These are phyloP conservation scores for Hormaphis cornu DNA, from an alignment of 1,140 invertebrate species.

Conservation along the genomic window DNA sequence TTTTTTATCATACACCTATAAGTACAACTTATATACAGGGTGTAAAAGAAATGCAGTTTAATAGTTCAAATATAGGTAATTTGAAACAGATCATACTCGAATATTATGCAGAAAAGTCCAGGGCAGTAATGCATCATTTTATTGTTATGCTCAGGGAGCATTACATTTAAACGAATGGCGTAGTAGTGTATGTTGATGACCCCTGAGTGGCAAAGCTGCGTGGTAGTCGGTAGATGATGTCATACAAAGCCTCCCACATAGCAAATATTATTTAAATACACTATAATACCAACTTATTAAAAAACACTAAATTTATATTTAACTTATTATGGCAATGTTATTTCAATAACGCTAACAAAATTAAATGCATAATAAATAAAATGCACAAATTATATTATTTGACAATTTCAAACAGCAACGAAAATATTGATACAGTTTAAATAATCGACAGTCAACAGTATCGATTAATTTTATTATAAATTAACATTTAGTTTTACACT, in stretches of 20 bases:
- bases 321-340: neutral
- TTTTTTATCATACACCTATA: neutral
- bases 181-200: conserved; percentile 25
- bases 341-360: too few species aligned
- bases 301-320: neutral
- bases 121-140: neutral
- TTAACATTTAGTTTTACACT: too few species aligned
- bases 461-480: too few species aligned
- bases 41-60: neutral
- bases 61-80: conserved; percentile 14
- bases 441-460: too few species aligned
- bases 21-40: neutral
- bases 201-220: too few species aligned
- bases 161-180: conserved; percentile 6
- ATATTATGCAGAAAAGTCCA: conserved; percentile 13
- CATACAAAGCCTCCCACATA: conserved; percentile 24
- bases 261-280: neutral
- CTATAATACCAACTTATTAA: conserved; percentile 12
- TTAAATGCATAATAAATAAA: too few species aligned
- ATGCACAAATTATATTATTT: too few species aligned
- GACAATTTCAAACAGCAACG: too few species aligned
- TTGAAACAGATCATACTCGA: conserved; percentile 17
- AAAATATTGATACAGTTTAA: too few species aligned
- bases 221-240: conserved; percentile 10
- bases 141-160: neutral